phyloP scores from a whole-genome alignment of 2,113 vertebrate species.

The Amblyornis subalaris region DNA sequence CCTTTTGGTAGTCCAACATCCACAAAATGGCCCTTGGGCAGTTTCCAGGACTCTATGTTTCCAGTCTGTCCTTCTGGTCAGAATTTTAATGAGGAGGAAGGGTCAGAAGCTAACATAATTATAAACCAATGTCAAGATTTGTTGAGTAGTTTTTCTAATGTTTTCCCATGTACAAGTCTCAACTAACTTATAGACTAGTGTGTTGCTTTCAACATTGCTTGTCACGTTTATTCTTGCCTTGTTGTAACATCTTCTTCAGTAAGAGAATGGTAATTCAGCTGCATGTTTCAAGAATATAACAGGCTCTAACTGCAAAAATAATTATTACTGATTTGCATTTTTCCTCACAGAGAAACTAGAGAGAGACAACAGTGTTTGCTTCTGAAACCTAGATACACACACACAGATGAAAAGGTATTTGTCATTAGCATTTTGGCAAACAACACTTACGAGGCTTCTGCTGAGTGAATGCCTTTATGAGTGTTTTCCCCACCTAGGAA shows the following conservation, averaged over 20 bases:
- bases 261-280: background rate
- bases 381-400: background rate
- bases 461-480: background rate
- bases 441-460: background rate
- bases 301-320: conserved; percentile 15
- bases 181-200: background rate
- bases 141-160: background rate
- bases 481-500: background rate
- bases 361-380: background rate
- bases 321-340: background rate
- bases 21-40: background rate
- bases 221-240: background rate
- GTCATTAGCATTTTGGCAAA: background rate
- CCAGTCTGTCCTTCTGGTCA: background rate
- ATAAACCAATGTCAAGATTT: background rate
- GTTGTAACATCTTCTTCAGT: background rate
- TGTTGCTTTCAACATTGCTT: background rate
- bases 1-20: background rate
- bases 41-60: background rate
- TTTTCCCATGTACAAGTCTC: background rate
- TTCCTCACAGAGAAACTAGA: background rate
- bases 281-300: background rate
- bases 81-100: background rate
- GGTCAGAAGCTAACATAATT: background rate
- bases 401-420: background rate